Percentiles rank a stretch among this genome's conserved stretches.
Evolutionary conservation across 2,797 vertebrate genomes (phyloP).

Genomic region (Momotus momota): DNA sequence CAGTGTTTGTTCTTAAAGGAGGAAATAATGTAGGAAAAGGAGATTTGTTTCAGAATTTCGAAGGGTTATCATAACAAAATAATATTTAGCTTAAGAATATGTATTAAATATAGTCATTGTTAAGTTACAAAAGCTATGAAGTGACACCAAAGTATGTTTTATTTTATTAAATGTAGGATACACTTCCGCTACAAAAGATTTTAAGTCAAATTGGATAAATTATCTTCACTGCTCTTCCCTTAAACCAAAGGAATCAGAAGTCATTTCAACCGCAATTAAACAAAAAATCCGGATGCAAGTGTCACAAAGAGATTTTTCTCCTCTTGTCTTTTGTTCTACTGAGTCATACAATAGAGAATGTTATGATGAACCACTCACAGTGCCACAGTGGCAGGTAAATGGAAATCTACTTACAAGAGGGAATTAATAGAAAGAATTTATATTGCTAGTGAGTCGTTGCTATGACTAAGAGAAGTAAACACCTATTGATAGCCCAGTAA

Average conservation of each 20-base stretch:
- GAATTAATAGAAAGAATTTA: neutral
- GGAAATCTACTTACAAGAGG: neutral
- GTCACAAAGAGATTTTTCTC: neutral
- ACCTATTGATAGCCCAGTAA: neutral
- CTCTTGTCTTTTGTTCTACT: conserved; percentile 24
- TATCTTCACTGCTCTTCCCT: neutral
- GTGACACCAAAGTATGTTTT: neutral
- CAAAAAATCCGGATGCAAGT: neutral
- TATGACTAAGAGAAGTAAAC: conserved; percentile 57
- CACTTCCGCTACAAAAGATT: neutral
- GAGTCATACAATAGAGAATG: conserved; percentile 30
- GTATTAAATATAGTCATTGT: neutral
- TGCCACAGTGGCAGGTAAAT: conserved; percentile 17
- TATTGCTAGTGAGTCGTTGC: conserved; percentile 30
- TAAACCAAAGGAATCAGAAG: neutral
- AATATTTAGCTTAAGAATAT: neutral
- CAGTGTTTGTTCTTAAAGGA: neutral
- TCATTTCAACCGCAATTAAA: neutral
- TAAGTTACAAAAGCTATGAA: neutral
- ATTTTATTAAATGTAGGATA: neutral
- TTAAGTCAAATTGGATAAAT: neutral
- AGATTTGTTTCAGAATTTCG: neutral
- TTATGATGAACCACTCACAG: neutral
- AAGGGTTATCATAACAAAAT: neutral
- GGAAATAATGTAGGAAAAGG: neutral